A percentile compares a stretch with the other conserved stretches of the same genome.
These are phyloP conservation scores for Phataginus tricuspis DNA, from an alignment of 2,797 vertebrate genomes.

Conservation along the genomic window DNA sequence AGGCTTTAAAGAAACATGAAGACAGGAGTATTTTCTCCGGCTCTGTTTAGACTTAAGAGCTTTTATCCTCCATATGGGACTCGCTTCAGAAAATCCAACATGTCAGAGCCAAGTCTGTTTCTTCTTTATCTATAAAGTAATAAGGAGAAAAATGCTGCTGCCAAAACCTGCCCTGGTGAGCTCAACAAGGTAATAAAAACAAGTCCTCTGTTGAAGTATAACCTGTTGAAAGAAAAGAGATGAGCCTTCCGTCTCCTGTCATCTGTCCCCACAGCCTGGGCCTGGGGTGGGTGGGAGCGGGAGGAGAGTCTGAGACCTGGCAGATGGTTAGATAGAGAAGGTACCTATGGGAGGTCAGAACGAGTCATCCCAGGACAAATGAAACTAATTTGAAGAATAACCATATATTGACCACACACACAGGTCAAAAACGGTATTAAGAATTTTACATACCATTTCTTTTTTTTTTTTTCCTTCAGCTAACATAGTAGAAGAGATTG, in stretches of 20 bases:
- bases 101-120: slow-evolving; percentile 68
- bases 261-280: not conserved
- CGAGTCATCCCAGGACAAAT: not conserved
- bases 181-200: slow-evolving; percentile 58
- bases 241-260: not conserved
- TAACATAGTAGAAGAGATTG: too few species aligned
- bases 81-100: slow-evolving; percentile 64
- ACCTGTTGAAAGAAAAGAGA: slow-evolving; percentile 12
- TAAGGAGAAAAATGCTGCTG: slow-evolving; percentile 54
- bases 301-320: slow-evolving; percentile 14
- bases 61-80: slow-evolving; percentile 64
- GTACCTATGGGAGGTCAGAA: not conserved
- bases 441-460: not conserved
- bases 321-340: slow-evolving; percentile 47
- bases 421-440: not conserved
- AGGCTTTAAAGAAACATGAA: slow-evolving; percentile 30
- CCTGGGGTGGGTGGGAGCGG: not conserved
- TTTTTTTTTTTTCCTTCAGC: not conserved
- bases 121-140: slow-evolving; percentile 68
- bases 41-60: slow-evolving; percentile 63
- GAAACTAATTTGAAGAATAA: slow-evolving; percentile 26
- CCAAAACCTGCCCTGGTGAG: slow-evolving; percentile 57
- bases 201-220: slow-evolving; percentile 47
- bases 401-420: not conserved
- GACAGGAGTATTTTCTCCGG: slow-evolving; percentile 14